Base-by-base conservation (phyloP, 2,888 invertebrate genomes). In the Euproctis similis region DNA sequence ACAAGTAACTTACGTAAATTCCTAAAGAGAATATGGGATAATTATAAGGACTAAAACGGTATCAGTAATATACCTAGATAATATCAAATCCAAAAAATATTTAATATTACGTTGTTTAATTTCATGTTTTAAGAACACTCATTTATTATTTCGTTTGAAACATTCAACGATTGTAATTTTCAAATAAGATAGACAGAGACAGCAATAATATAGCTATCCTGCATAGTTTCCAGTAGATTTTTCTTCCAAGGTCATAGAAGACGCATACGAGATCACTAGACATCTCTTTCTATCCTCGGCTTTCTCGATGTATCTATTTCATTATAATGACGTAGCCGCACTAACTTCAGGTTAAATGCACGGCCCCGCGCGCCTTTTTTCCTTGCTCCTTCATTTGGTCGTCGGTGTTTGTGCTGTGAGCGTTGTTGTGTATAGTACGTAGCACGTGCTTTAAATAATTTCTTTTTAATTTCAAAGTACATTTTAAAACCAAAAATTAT, bases 381-480 rank as follows among this genome's bases (percentile, higher is more conserved):
- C 60, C 65, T 64, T 64, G 67, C 67, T 76, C 76, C 67, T 70
- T 80, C 84, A 84, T 84, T 84, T 81, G 62, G 70, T 66, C 77
- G 62, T 60, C 73, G 70, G 78, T 78, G 73, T 77, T 80, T 70
- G 84, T 80, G 76, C 62, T 50, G 82, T 80, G 78, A 76, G 64
- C 75, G 66, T 75, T 73, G 68, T 68, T 59, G 53, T 72, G 45
- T 66, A 60, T 56, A 59, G 75, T 76, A 70, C 62, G 67, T 53
- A 56, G 62, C 81, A 82, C 84, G 84, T 82, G 84, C 62, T 63
- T 49, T 46, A 59, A 59, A 61, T 62, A 51, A 59, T 53, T 55
- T 56, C 38, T 3, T 11, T 6, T 10, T 42, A 40, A 44, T 56
- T 39, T 50, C 48, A 60, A 59, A 62, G 59, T 59, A 58, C 32